These are phyloP conservation scores for Clarias gariepinus DNA, from an alignment of 2,113 vertebrate genomes.

Conservation along the genomic window DNA sequence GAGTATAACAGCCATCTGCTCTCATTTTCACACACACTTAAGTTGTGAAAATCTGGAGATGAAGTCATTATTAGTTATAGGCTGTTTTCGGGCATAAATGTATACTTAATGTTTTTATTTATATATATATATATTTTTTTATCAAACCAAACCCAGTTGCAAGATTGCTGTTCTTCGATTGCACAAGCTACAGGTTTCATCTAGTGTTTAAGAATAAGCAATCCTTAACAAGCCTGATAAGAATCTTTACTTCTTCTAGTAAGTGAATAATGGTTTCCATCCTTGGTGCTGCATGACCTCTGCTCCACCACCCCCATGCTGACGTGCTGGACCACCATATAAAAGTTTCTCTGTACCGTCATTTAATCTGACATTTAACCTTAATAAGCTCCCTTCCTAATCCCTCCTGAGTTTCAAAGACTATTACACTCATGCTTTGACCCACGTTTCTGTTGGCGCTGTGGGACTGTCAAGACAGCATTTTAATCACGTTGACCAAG, in stretches of 20 bases:
- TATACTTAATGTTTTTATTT: no score
- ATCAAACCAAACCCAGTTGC: not conserved
- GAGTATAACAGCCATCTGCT: not conserved
- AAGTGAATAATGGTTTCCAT: conserved; percentile 21
- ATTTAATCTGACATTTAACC: conserved; percentile 25
- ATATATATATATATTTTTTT: no score
- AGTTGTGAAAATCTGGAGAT: not conserved
- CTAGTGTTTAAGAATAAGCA: not conserved
- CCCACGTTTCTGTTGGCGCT: not conserved
- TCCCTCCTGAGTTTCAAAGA: not conserved
- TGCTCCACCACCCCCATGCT: not conserved
- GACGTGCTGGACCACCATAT: not conserved
- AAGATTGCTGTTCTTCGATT: not conserved
- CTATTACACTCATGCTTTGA: not conserved
- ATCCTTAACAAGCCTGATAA: not conserved
- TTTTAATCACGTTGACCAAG: not conserved
- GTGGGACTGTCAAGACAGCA: conserved; percentile 1
- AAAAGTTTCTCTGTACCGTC: not conserved
- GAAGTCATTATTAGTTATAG: not conserved
- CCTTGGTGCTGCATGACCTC: not conserved
- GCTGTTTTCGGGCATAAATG: not conserved
- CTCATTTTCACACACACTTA: not conserved
- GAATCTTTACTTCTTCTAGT: not conserved
- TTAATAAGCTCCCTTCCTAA: conserved; percentile 4
- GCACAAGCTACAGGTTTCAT: not conserved